These are phyloP conservation scores for Lepetodrilus schrolli DNA, from an alignment of 2,888 invertebrate species.

Conservation along the genomic window DNA sequence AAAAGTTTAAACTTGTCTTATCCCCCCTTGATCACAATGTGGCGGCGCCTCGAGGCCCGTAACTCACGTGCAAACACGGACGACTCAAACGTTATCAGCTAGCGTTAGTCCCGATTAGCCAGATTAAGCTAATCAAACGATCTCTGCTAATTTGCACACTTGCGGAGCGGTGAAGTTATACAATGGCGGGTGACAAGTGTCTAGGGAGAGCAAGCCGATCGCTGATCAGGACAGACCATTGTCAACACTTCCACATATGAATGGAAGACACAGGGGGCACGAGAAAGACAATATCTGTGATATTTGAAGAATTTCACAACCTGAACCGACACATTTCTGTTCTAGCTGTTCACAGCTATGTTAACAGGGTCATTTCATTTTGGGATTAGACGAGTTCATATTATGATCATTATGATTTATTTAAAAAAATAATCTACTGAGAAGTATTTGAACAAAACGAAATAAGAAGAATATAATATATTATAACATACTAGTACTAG, in stretches of 20 bases:
- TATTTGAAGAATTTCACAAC: slow-evolving; percentile 18
- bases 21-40: background rate
- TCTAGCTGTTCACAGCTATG: no score
- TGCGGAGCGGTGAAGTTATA: background rate
- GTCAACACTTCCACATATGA: background rate
- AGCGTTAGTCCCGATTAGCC: background rate
- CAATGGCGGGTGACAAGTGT: slow-evolving; percentile 10
- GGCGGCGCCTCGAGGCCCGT: slow-evolving; percentile 15
- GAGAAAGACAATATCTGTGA: background rate
- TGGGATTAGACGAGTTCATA: no score
- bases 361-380: no score
- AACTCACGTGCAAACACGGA: slow-evolving; percentile 18
- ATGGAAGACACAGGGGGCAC: background rate
- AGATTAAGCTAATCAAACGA: slow-evolving; percentile 18
- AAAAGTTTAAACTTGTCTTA: slow-evolving; percentile 22
- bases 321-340: background rate
- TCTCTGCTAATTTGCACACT: slow-evolving; percentile 23
- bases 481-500: no score
- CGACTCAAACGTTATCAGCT: slow-evolving; percentile 1
- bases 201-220: background rate
- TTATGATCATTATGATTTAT: no score
- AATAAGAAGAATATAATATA: no score
- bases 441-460: no score
- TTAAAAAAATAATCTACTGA: no score
- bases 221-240: background rate